Evolutionary conservation across 2,797 vertebrate genomes (phyloP).

Genomic region (Serranus cabrilla): DNA sequence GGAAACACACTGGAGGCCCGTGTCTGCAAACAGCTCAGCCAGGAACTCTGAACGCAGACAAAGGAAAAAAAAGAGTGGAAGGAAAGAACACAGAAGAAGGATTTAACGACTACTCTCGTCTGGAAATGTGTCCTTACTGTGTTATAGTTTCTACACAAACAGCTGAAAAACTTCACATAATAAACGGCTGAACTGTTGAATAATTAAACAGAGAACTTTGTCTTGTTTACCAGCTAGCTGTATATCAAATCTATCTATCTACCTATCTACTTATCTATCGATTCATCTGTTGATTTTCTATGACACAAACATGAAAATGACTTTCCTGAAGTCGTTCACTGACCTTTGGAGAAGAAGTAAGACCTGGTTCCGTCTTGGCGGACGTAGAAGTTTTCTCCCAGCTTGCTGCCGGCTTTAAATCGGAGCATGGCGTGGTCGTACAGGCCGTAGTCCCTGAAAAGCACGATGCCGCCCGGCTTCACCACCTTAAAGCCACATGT

Average conservation of each 20-base stretch:
- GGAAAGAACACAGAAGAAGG: too few species aligned
- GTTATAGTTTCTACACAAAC: not conserved
- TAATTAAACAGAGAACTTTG: not conserved
- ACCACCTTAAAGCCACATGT: constrained; percentile 86
- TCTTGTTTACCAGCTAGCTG: too few species aligned
- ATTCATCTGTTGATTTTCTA: not conserved
- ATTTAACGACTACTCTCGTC: too few species aligned
- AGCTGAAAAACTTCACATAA: not conserved
- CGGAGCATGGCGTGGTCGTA: constrained; percentile 96
- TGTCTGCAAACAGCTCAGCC: constrained; percentile 86
- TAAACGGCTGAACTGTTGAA: not conserved
- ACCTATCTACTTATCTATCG: too few species aligned
- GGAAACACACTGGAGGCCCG: constrained; percentile 85
- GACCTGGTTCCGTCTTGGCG: constrained; percentile 97
- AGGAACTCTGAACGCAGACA: constrained; percentile 86
- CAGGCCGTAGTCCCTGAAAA: constrained; percentile 97
- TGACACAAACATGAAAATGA: not conserved
- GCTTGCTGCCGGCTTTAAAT: constrained; percentile 93
- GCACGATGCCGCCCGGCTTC: constrained; percentile 91
- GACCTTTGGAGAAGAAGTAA: constrained; percentile 95
- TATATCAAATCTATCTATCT: too few species aligned
- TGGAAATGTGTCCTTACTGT: not conserved
- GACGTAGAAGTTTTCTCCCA: constrained; percentile 96
- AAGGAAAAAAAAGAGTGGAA: not conserved
- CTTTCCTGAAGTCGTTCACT: constrained; percentile 43